phyloP scores from a whole-genome alignment of 2,888 invertebrate species.

The Lacanobia wlatinum region DNA sequence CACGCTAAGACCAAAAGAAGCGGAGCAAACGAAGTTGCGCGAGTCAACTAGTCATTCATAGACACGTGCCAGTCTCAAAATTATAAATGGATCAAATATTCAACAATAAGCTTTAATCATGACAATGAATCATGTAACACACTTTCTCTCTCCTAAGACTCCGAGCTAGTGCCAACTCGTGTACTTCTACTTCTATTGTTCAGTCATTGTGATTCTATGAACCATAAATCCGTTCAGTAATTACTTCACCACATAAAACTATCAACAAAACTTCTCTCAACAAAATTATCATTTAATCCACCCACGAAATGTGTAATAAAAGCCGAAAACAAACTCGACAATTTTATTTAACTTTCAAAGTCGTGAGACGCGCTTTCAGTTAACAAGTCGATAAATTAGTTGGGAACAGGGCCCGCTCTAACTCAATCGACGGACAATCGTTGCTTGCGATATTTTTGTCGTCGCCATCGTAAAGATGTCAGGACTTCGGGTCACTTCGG shows the following conservation, averaged over 20 bases:
- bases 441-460: constrained; percentile 84
- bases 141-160: not conserved
- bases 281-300: constrained; percentile 47
- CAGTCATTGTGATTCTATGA: constrained; percentile 7
- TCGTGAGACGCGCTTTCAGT: constrained; percentile 66
- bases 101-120: too few relatives aligned
- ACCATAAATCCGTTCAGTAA: constrained; percentile 36
- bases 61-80: too few relatives aligned
- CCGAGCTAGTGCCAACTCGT: constrained; percentile 5
- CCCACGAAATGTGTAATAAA: constrained; percentile 52
- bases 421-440: constrained; percentile 83
- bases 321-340: constrained; percentile 59
- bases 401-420: constrained; percentile 75
- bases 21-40: too few relatives aligned
- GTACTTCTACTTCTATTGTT: not conserved
- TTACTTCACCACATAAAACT: constrained; percentile 34
- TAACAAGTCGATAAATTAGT: constrained; percentile 81
- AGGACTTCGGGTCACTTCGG: constrained; percentile 54
- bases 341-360: constrained; percentile 52
- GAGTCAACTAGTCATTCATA: too few relatives aligned
- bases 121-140: too few relatives aligned
- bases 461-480: constrained; percentile 85
- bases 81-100: too few relatives aligned
- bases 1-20: too few relatives aligned
- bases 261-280: constrained; percentile 38